Evolutionary conservation across 2,888 invertebrate species (phyloP), one percentile per base, ranked within the genome.

Genomic region (Calliopum simillimum): DNA sequence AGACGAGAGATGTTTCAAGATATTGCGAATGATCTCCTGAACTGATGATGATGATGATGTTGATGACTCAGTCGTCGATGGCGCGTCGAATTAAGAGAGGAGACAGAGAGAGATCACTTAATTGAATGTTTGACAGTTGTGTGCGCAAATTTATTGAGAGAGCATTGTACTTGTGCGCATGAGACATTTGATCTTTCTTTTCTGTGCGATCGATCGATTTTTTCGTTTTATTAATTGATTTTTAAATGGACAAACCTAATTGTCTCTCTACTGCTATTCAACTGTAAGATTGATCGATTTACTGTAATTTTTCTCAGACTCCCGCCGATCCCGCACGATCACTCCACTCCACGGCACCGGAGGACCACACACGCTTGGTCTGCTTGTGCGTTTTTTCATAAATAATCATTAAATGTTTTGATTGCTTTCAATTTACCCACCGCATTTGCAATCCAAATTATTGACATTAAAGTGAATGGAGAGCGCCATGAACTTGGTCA

Each of bases 391-490:
- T 56, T 56, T 62, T 46, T 63, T 58, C 61, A 66, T 63, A 72
- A 70, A 58, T 70, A 64, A 68, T 72, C 65, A 68, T 70, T 69
- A 56, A 70, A 69, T 63, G 70, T 69, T 73, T 68, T 68, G 70
- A 70, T 73, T 65, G 64, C 65, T 70, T 68, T 70, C 65, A 70
- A 73, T 73, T 68, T 68, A 81, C 81, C 79, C 79, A 81, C 81
- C 80, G 80, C 82, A 80, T 78, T 79, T 33, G 33, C 79, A 77
- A 77, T 73, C 76, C 78, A 63, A 69, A 69, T 71, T 71, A 68
- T 23, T 47, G 47, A 58, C 19, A 58, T 14, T n/a, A 21, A 33
- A 33, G 33, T 33, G 33, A 33, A 8, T 33, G n/a, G n/a, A n/a
- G n/a, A 33, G 33, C 33, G 33, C 33, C 33, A 33, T 8, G 33